Conservation (phyloP, 2,113 vertebrate genomes). For the Callospermophilus lateralis region DNA sequence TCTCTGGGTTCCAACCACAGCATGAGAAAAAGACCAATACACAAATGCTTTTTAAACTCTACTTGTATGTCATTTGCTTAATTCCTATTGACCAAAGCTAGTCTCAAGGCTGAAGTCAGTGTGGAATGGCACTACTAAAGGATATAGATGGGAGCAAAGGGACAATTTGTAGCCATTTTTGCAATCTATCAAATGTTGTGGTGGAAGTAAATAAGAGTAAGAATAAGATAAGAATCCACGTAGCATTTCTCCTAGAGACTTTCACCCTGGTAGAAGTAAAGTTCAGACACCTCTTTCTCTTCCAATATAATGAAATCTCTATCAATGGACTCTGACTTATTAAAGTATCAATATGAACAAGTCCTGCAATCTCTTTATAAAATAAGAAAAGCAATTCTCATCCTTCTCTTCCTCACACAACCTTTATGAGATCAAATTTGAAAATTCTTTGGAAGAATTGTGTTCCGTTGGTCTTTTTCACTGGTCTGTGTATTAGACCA, state of each 20-base stretch:
- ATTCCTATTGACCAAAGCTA: background rate
- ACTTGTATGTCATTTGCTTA: background rate
- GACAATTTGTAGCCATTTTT: background rate
- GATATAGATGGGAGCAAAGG: background rate
- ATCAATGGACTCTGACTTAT: background rate
- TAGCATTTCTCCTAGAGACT: background rate
- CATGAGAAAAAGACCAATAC: background rate
- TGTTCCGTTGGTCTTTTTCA: background rate
- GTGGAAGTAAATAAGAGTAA: background rate
- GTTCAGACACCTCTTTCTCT: background rate
- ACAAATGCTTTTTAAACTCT: background rate
- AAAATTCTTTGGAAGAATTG: constrained; percentile 3
- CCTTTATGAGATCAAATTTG: background rate
- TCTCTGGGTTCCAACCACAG: background rate
- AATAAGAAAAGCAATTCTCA: background rate
- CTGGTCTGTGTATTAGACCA: background rate
- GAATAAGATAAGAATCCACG: background rate
- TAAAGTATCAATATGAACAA: background rate
- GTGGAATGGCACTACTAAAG: background rate
- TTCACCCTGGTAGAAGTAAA: background rate
- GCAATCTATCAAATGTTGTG: background rate
- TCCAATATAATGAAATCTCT: constrained; percentile 12
- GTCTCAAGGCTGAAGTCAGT: background rate
- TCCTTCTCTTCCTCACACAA: background rate
- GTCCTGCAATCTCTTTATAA: constrained; percentile 9